phyloP scores from a whole-genome alignment of 2,113 vertebrate genomes.

The Halcyon senegalensis region DNA sequence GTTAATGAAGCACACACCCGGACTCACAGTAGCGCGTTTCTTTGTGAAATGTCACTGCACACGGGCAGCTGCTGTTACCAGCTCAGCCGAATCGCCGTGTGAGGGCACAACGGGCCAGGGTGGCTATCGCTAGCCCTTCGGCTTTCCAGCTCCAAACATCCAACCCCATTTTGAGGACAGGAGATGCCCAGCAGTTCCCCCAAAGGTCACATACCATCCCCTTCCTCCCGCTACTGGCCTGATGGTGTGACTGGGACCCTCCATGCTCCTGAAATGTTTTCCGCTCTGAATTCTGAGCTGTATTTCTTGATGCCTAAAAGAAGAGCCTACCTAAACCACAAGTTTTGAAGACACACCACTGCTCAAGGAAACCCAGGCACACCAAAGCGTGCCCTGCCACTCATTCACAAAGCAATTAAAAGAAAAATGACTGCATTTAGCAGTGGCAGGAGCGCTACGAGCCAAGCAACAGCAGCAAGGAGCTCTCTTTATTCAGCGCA shows the following conservation, averaged over 20 bases:
- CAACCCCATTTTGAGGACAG: neutral
- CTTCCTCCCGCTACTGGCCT: too few relatives aligned
- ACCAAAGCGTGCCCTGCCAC: accelerated
- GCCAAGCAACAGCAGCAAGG: neutral
- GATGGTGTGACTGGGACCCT: neutral
- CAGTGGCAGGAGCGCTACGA: neutral
- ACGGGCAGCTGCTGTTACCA: neutral
- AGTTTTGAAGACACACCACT: neutral
- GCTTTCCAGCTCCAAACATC: neutral
- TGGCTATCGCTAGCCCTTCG: accelerated
- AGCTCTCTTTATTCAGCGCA: neutral
- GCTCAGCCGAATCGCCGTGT: accelerated
- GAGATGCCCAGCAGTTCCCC: neutral
- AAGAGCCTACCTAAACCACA: neutral
- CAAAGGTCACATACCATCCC: accelerated
- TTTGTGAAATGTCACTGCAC: constrained; percentile 1
- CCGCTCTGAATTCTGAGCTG: neutral
- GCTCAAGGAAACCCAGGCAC: neutral
- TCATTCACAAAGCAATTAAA: neutral
- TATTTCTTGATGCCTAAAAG: neutral
- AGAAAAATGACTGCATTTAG: neutral
- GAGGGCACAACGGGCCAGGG: accelerated
- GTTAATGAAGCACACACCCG: neutral
- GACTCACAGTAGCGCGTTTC: neutral
- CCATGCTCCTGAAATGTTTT: neutral